Evolutionary conservation across 2,113 vertebrate genomes (phyloP).

Genomic region (Ploceus nigricollis): DNA sequence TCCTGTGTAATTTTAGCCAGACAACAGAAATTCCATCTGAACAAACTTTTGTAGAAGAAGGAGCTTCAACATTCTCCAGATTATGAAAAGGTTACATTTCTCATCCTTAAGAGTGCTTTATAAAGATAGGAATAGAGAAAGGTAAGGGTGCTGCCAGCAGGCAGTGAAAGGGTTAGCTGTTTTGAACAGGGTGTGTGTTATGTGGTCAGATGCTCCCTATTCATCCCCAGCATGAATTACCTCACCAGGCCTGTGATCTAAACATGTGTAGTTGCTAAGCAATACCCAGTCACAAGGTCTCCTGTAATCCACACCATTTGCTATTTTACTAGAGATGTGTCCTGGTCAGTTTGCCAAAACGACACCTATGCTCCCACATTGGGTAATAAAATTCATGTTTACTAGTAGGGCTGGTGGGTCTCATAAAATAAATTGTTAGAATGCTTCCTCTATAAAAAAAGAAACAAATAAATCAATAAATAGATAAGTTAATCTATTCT

Average conservation of each 20-base stretch:
- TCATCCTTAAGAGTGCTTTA: not conserved
- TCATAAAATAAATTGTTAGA: not conserved
- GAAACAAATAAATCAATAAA: not conserved
- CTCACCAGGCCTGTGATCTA: not conserved
- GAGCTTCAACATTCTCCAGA: not conserved
- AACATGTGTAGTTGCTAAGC: conserved; percentile 11
- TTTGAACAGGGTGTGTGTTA: not conserved
- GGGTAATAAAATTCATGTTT: not conserved
- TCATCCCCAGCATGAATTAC: not conserved
- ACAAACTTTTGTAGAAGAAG: not conserved
- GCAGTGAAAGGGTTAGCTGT: not conserved
- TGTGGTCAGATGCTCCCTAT: not conserved
- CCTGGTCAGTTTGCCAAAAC: not conserved
- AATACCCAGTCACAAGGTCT: not conserved
- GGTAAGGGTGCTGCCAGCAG: not conserved
- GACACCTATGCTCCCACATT: not conserved
- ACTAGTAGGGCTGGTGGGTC: not conserved
- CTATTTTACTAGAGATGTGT: not conserved
- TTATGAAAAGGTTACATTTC: not conserved
- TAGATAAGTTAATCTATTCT: not conserved
- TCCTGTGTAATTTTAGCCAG: not conserved
- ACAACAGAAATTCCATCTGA: not conserved
- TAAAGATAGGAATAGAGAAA: not conserved
- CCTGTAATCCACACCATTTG: not conserved
- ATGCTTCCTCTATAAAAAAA: not conserved